Evolutionary conservation across 2,113 vertebrate species (phyloP), one percentile per base, ranked within the genome.

Genomic region (Colius striatus): DNA sequence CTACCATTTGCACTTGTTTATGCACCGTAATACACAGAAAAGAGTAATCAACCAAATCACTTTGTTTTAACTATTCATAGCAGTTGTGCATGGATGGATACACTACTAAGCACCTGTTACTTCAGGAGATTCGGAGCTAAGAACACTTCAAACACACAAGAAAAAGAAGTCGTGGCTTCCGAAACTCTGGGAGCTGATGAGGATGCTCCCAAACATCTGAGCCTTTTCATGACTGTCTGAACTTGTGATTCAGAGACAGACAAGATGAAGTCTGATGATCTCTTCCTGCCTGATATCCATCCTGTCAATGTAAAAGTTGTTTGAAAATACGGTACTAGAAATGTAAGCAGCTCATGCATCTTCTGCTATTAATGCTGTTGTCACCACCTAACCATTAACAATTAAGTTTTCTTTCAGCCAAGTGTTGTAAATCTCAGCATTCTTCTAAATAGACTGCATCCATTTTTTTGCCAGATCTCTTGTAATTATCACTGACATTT

Each of bases 1-100:
- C 89, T 92, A 92, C 84, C 55, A 34, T 63, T 90, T 84, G 26
- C 43, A 48, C 48, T 92, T 89, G 32, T 84, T 95, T 81, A 81
- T 81, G 57, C 32, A 61, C 43, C 1, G 2, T 30, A 16, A 60
- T 41, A 72, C 57, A 65, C 6, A 50, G 43, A 45, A 29, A 84
- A 67, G 90, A 61, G 43, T 57, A 76, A 79, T 9, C n/a, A 74
- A 32, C 32, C 7, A 57, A 71, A 74, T 36, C 21, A 23, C 21
- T 63, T 81, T n/a, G 5, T 41, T 92, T 89, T 13, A 86, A 67
- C 29, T 53, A 34, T 43, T 61, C 30, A 22, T 29, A 57, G 65
- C 21, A 61, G 45, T 36, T 75, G 50, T 13, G 20, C 22, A n/a
- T 18, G 13, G 38, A 61, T 9, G 8, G 9, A 16, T 27, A 55